Evolutionary conservation across 2,797 vertebrate genomes (phyloP), one percentile per base, ranked within the genome.

Genomic region (Xiphophorus birchmanni): DNA sequence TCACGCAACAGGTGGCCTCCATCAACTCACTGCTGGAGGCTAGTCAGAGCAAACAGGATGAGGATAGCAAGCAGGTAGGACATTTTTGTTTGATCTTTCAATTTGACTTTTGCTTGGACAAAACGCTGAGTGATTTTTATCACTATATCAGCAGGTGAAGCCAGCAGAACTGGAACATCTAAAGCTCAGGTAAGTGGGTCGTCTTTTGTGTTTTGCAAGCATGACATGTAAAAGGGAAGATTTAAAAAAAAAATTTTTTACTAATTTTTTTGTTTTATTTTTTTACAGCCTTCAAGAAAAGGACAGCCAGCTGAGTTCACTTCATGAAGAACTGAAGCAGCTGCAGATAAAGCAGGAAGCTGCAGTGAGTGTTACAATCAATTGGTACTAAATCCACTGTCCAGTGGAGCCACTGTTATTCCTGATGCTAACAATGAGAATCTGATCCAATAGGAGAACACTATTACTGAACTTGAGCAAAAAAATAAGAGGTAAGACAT

Each of bases 21-120:
- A 96, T 97, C 0, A 97, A 97, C 91, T 87, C 96, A 13, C 95
- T 98, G 82, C 91, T 99, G 84, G 97, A 98, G 88, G 96, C 97
- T 2, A 96, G 94, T 89, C 96, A 96, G 87, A 95, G 81, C 82
- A 95, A 83, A 67, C 94, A 95, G 6, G 94, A 95, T 76, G 94
- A 94, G 78, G 89, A 89, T 42, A 89, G 85, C 69, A 77, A 35
- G 50, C 82, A 91, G 91, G 94, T 94, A 79, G 65, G 76, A 56
- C 42, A 54, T 4, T 23, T 32, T 45, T 15, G 9, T 72, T 40
- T 26, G 40, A 40, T 6, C 50, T 44, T 54, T 65, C 50, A 32
- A 1, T 44, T 72, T 72, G 2, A 37, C 15, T 77, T 37, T 65
- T 4, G 21, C 37, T 40, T 56, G 44, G 9, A 32, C 42, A 35